A percentile compares a stretch with the other conserved stretches of the same genome.
phyloP scores from a whole-genome alignment of 2,113 vertebrate species.

The Sander lucioperca region DNA sequence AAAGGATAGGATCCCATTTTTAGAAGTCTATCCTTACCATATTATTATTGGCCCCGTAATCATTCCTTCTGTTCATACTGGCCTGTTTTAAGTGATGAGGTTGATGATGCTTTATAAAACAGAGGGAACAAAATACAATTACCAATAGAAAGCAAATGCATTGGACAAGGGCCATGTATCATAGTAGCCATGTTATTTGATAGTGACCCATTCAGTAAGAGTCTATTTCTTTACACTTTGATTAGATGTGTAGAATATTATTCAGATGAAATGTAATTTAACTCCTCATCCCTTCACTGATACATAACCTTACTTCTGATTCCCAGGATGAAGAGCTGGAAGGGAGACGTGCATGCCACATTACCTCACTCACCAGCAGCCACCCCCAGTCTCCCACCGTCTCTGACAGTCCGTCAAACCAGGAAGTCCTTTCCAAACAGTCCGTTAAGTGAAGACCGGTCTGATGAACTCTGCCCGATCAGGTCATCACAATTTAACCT shows the following conservation, averaged over 20 bases:
- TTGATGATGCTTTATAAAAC: not conserved
- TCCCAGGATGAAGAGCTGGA: slow-evolving; percentile 83
- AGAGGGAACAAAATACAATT: not conserved
- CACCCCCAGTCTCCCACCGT: not conserved
- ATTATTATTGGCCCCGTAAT: no score
- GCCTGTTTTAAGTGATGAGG: no score
- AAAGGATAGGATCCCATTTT: not conserved
- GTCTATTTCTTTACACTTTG: not conserved
- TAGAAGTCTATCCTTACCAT: no score
- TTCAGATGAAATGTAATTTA: not conserved
- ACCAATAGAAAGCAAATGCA: not conserved
- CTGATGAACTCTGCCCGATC: not conserved
- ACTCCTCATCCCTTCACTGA: not conserved
- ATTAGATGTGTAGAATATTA: not conserved
- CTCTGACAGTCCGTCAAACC: slow-evolving; percentile 14
- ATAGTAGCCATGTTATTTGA: not conserved
- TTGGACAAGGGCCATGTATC: not conserved
- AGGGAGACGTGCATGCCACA: not conserved
- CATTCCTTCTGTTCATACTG: no score
- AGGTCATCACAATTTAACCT: slow-evolving; percentile 20
- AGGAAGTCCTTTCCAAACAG: slow-evolving; percentile 33
- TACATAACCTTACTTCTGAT: slow-evolving; percentile 4
- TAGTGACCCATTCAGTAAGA: not conserved
- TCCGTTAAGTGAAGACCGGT: slow-evolving; percentile 25
- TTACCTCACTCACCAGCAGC: not conserved